These are phyloP conservation scores for Hirtodrosophila alboralis DNA, from an alignment of 2,888 invertebrate genomes.

Conservation along the genomic window DNA sequence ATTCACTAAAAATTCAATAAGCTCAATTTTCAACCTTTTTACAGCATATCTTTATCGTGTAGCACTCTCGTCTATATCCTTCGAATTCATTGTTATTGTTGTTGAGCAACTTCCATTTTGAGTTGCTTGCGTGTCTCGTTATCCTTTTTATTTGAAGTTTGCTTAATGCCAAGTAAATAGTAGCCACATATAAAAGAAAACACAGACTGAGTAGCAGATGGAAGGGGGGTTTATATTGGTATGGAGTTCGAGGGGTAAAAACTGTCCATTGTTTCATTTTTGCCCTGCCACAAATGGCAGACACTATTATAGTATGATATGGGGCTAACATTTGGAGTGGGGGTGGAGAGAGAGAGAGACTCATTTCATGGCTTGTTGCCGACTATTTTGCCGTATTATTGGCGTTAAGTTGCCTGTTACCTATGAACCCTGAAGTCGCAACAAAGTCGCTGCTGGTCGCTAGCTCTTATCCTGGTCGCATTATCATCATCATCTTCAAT, in stretches of 20 bases:
- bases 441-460: slow-evolving; percentile 20
- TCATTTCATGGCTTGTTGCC: slow-evolving; percentile 75
- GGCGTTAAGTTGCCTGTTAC: slow-evolving; percentile 76
- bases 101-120: slow-evolving; percentile 64
- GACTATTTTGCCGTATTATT: slow-evolving; percentile 65
- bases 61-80: background rate
- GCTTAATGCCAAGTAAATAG: slow-evolving; percentile 78
- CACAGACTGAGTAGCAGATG: slow-evolving; percentile 19
- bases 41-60: slow-evolving; percentile 10
- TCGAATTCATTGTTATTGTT: slow-evolving; percentile 28
- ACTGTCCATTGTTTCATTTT: slow-evolving; percentile 52
- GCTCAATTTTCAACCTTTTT: no score
- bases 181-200: slow-evolving; percentile 28
- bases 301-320: no score
- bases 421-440: slow-evolving; percentile 60
- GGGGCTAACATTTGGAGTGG: no score
- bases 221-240: background rate
- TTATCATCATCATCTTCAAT: slow-evolving; percentile 80
- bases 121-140: slow-evolving; percentile 75
- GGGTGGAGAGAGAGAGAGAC: slow-evolving; percentile 1
- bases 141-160: slow-evolving; percentile 80
- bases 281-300: slow-evolving; percentile 42
- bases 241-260: slow-evolving; percentile 39
- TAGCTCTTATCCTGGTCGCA: slow-evolving; percentile 61
- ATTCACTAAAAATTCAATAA: no score